Conservation (phyloP, 2,888 invertebrate genomes). For the Cerastoderma edule region DNA sequence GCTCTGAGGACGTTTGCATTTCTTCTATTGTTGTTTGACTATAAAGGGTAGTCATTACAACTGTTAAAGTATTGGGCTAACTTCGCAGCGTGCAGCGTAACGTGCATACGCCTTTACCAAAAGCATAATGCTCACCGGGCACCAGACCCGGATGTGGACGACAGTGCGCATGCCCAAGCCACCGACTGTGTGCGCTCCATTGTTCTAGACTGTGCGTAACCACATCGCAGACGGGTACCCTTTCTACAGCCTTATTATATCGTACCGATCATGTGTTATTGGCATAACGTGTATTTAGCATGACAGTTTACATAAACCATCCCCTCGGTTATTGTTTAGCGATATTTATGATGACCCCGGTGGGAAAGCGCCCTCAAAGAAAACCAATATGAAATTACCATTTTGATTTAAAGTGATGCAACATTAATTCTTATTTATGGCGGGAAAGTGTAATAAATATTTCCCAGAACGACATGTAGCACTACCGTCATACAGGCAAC, state of each 20-base stretch:
- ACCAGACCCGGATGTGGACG: no score
- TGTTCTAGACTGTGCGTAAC: conserved; percentile 4
- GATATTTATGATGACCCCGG: conserved; percentile 48
- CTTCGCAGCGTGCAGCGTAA: no score
- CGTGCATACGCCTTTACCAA: no score
- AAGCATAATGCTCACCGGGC: no score
- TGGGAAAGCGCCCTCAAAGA: conserved; percentile 33
- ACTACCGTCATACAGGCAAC: conserved; percentile 49
- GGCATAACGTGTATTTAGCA: conserved; percentile 38
- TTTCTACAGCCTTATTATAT: conserved; percentile 20
- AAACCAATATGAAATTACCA: conserved; percentile 57
- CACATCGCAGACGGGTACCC: conserved; percentile 10
- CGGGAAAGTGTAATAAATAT: conserved; percentile 55
- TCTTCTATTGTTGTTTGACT: no score
- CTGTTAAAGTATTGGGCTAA: no score
- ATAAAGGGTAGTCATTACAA: no score
- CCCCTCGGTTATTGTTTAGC: conserved; percentile 46
- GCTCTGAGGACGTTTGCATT: no score
- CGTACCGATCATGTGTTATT: conserved; percentile 37
- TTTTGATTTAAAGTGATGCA: conserved; percentile 60
- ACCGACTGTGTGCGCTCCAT: conserved; percentile 18
- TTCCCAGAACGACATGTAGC: conserved; percentile 49
- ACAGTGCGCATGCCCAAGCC: conserved; percentile 16
- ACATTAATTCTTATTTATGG: conserved; percentile 60
- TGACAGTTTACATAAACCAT: conserved; percentile 50